A percentile compares a stretch with the other conserved stretches of the same genome.
Evolutionary conservation across 2,888 invertebrate genomes (phyloP).

Genomic region (Bursaphelenchus okinawaensis): DNA sequence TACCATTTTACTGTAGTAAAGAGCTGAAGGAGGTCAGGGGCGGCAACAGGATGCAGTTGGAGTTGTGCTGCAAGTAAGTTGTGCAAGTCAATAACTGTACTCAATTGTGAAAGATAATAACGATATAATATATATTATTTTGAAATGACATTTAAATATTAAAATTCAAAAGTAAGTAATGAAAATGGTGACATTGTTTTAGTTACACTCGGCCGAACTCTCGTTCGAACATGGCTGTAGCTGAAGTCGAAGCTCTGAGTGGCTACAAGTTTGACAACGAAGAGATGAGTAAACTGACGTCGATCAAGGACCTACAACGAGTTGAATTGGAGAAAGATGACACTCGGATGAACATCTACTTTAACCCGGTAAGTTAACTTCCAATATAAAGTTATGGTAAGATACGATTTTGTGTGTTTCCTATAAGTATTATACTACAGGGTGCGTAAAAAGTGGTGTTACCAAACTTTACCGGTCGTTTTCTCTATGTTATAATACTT

Average conservation of each 20-base stretch:
- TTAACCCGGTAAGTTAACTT: constrained; percentile 58
- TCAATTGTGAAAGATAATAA: too few relatives aligned
- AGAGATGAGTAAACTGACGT: constrained; percentile 36
- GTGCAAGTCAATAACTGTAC: too few relatives aligned
- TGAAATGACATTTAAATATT: not conserved
- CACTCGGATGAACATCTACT: constrained; percentile 60
- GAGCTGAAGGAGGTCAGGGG: constrained; percentile 49
- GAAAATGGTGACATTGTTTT: constrained; percentile 12
- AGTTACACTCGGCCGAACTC: constrained; percentile 49
- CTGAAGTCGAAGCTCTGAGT: constrained; percentile 55
- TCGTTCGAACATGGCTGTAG: constrained; percentile 60
- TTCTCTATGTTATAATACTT: too few relatives aligned
- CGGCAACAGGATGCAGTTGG: constrained; percentile 49
- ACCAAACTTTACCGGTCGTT: too few relatives aligned
- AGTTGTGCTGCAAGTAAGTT: constrained; percentile 57
- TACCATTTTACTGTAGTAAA: constrained; percentile 53
- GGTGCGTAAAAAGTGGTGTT: too few relatives aligned
- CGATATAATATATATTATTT: too few relatives aligned
- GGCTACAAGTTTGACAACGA: constrained; percentile 55
- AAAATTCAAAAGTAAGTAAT: not conserved
- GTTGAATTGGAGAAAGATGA: constrained; percentile 58
- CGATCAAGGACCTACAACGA: constrained; percentile 57
- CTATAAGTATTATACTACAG: not conserved
- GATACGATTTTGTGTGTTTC: too few relatives aligned
- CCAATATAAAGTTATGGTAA: not conserved